phyloP scores from a whole-genome alignment of 2,797 vertebrate species.

The Basileuterus tristriatus region DNA sequence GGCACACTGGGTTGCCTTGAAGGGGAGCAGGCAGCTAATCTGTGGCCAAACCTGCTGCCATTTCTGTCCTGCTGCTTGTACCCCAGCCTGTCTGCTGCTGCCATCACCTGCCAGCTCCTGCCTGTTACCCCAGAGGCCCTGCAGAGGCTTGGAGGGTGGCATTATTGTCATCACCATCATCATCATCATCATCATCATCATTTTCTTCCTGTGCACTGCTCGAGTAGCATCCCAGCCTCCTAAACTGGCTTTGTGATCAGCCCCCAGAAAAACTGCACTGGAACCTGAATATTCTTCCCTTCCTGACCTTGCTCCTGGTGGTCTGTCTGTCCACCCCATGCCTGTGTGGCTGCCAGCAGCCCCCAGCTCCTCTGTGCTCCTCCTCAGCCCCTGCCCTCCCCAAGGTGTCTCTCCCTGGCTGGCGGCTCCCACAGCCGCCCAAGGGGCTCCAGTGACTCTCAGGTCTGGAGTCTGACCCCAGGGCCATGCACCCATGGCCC shows the following conservation, averaged over 20 bases:
- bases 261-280: not conserved
- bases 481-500: accelerated
- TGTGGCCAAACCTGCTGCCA: not conserved
- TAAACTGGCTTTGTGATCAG: not conserved
- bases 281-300: not conserved
- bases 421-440: accelerated
- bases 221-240: not conserved
- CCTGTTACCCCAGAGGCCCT: not conserved
- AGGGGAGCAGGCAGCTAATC: not conserved
- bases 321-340: accelerated
- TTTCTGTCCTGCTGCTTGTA: not conserved
- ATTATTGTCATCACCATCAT: not conserved
- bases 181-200: accelerated
- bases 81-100: accelerated
- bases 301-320: accelerated
- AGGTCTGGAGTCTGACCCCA: not conserved
- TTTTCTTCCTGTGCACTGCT: not conserved
- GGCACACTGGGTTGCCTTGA: not conserved
- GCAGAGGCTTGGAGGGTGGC: not conserved
- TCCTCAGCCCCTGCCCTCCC: accelerated
- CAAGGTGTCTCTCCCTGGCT: accelerated
- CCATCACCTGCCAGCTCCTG: not conserved
- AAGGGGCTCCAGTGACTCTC: accelerated
- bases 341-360: not conserved
- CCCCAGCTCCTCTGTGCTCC: not conserved